Conservation (phyloP, 2,113 vertebrate genomes). For the Pterophyllum scalare region DNA sequence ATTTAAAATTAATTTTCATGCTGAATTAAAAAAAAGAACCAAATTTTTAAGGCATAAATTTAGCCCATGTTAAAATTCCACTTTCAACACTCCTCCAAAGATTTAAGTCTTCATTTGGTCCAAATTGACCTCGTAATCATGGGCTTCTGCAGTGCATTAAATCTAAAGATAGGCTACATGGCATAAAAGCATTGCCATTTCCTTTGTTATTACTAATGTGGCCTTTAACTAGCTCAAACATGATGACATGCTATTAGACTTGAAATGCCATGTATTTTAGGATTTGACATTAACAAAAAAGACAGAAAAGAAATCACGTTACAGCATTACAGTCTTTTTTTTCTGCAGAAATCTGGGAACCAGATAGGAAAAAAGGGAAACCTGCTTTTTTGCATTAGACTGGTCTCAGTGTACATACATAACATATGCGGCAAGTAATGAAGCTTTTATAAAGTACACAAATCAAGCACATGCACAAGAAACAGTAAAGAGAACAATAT, state of each 20-base stretch:
- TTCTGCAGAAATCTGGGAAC: neutral
- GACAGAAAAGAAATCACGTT: constrained; percentile 1
- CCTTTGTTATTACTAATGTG: constrained; percentile 33
- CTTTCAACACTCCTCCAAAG: neutral
- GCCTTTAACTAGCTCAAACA: constrained; percentile 37
- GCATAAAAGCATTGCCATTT: constrained; percentile 61
- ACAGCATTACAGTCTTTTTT: neutral
- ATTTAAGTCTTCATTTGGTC: neutral
- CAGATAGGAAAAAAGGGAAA: neutral
- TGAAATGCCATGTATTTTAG: constrained; percentile 55
- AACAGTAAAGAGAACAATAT: neutral
- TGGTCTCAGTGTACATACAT: too few species aligned
- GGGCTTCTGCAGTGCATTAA: constrained; percentile 11
- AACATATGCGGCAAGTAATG: neutral
- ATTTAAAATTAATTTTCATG: neutral
- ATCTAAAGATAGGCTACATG: constrained; percentile 39
- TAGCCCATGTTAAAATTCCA: constrained; percentile 4
- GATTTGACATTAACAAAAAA: constrained; percentile 49
- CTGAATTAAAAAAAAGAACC: neutral
- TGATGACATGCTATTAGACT: constrained; percentile 39
- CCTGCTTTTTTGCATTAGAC: neutral
- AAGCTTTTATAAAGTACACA: neutral
- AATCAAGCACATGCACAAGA: neutral
- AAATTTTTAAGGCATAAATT: neutral
- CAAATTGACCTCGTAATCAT: constrained; percentile 26